Base-by-base conservation (phyloP, 2,888 invertebrate species). In the Hipparchia semele region DNA sequence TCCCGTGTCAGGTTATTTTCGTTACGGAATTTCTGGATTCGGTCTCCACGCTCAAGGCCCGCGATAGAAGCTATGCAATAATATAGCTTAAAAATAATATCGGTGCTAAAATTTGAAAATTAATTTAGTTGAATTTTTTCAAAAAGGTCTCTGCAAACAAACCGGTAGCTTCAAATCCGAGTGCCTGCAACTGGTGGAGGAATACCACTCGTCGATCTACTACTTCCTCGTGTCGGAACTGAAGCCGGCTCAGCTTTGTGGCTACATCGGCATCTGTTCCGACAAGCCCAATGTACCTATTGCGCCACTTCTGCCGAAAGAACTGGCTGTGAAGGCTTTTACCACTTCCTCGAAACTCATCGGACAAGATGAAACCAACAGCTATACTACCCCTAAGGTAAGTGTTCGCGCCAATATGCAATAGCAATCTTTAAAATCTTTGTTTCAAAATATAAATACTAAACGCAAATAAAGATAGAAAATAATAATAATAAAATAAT, bases 181-280 rank as follows among this genome's bases (percentile, higher is more conserved):
- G 94, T 98, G 98, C 83, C 89, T 96, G 2, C 94, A 95, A 73
- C 91, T 98, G 59, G 97, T 97, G 0, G 96, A 97, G 73, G 94
- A 98, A 81, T 98, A 98, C 88, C 98, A 97, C 83, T 94, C 95
- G 0, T 84, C 95, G 33, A 95, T 97, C 75, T 98, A 98, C 87
- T 87, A 95, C 56, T 96, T 95, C 80, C 89, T 98, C 6, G 94
- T 96, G 0, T 90, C 95, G 8, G 95, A 96, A 78, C 86, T 98
- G 77, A 94, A 98, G 82, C 95, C 96, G 0, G 95, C 95, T 64
- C 91, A 92, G n/a, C 87, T 97, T 0, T 98, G 98, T 84, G 87
- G 94, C 75, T 89, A 97, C 82, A 95, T 96, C 77, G 96, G 96
- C 8, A 91, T 97, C 62, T 97, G 97, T 79, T 94, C 94, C 1